These are phyloP conservation scores for Mechanitis mazaeus DNA, from an alignment of 2,888 invertebrate genomes.

Conservation along the genomic window DNA sequence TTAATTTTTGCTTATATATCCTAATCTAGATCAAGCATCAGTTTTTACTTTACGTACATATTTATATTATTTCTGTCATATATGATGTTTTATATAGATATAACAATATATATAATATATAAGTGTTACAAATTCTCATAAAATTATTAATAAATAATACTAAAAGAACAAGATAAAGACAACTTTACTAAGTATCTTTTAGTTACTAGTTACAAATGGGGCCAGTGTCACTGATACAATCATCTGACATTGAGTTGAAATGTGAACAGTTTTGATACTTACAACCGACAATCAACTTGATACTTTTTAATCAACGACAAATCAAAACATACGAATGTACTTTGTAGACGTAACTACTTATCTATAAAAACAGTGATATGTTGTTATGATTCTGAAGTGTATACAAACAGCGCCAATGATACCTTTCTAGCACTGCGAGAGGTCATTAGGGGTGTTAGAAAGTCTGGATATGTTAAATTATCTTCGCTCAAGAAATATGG, in stretches of 20 bases:
- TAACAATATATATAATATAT: too few species aligned
- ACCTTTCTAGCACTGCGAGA: slow-evolving; percentile 62
- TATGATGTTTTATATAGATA: too few species aligned
- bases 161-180: not conserved
- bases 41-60: too few species aligned
- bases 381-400: slow-evolving; percentile 51
- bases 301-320: slow-evolving; percentile 31
- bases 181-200: slow-evolving; percentile 10
- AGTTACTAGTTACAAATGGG: slow-evolving; percentile 28
- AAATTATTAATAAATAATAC: slow-evolving; percentile 7
- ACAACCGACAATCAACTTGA: slow-evolving; percentile 25
- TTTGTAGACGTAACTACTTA: slow-evolving; percentile 40
- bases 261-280: slow-evolving; percentile 31
- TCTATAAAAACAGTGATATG: slow-evolving; percentile 60
- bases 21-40: too few species aligned
- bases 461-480: slow-evolving; percentile 54
- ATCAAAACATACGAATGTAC: slow-evolving; percentile 34
- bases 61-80: too few species aligned
- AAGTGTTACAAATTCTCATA: slow-evolving; percentile 9
- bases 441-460: slow-evolving; percentile 68
- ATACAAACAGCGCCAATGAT: slow-evolving; percentile 40
- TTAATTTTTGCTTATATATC: too few species aligned
- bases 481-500: slow-evolving; percentile 64
- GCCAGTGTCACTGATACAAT: slow-evolving; percentile 35
- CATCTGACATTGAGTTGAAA: slow-evolving; percentile 34